Evolutionary conservation across 1,140 invertebrate species (phyloP), one percentile per base, ranked within the genome.

Genomic region (Drosophila leontia): DNA sequence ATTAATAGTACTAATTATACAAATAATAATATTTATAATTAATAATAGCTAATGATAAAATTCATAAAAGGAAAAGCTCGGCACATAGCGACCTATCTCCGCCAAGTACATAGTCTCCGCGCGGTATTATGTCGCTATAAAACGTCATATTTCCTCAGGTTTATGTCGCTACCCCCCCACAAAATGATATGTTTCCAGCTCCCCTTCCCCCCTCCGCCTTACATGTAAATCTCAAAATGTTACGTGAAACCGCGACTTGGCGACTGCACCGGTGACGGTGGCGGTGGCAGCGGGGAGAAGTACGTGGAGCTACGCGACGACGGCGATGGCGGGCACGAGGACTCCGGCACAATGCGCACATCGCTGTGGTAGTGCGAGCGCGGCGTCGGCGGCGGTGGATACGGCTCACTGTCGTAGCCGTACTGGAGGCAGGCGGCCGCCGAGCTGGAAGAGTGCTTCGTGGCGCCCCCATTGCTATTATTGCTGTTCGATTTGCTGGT

Each of bases 301-400:
- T 95, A 97, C 29, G 95, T 97, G 74, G 95, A 96, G 29, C 94
- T 96, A 92, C 94, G 94, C 91, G 96, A 97, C 42, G 96, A 96
- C 3, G 96, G 96, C 12, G 96, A 97, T 5, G 96, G 96, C 8
- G 96, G 96, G 91, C 96, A 96, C 64, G 95, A 95, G 23, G 90
- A 91, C 41, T 93, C 92, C 11, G 91, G 90, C 34, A 92, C 83
- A 48, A 94, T 94, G 35, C 94, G 93, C 26, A 94, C 93, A 72
- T 95, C 95, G 79, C 95, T 95, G 60, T 96, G 95, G 75, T 96
- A 96, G 84, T 96, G 95, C 12, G 96, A 97, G 58, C 96, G 93
- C 19, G 97, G 97, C 1, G 97, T 97, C 8, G 97, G 97, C 9
- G 97, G 97, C 17, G 97, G 97, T 15, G 96, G 96, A 92, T 95